Evolutionary conservation across 1,140 invertebrate genomes (phyloP).

Genomic region (Drosophila santomea): DNA sequence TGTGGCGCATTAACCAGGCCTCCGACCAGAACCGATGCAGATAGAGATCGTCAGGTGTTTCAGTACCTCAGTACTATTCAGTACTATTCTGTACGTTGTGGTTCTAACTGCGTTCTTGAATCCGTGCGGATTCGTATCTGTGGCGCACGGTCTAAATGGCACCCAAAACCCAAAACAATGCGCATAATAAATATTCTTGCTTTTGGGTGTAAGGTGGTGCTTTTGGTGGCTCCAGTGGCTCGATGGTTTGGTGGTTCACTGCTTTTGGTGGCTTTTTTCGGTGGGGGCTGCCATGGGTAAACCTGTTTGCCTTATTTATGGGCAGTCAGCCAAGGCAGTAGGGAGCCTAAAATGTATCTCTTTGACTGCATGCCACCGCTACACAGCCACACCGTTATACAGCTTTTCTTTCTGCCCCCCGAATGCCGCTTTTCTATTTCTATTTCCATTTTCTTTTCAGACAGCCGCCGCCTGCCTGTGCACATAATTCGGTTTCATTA

Average conservation of each 20-base stretch:
- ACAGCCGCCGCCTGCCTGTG: slow-evolving; percentile 1
- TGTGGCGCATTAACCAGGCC: slow-evolving; percentile 41
- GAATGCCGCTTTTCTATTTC: slow-evolving; percentile 8
- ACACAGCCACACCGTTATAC: slow-evolving; percentile 42
- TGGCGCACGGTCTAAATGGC: slow-evolving; percentile 74
- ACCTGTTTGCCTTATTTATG: slow-evolving; percentile 73
- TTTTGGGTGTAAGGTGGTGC: slow-evolving; percentile 24
- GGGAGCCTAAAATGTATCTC: slow-evolving; percentile 12
- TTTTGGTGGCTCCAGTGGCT: slow-evolving; percentile 2
- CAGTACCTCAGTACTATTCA: slow-evolving; percentile 15
- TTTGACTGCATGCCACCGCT: slow-evolving; percentile 26
- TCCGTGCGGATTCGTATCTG: slow-evolving; percentile 42
- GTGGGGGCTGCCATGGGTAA: slow-evolving; percentile 24
- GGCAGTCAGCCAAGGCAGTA: slow-evolving; percentile 37
- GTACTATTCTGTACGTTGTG: background rate
- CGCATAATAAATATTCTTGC: slow-evolving; percentile 63
- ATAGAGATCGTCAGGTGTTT: slow-evolving; percentile 55
- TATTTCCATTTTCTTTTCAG: slow-evolving; percentile 16
- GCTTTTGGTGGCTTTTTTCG: background rate
- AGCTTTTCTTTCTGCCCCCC: slow-evolving; percentile 56
- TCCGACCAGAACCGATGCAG: slow-evolving; percentile 39
- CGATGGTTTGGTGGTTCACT: background rate
- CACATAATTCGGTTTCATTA: slow-evolving; percentile 40
- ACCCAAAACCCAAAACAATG: slow-evolving; percentile 76
- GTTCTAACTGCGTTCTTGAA: slow-evolving; percentile 39